Conservation (phyloP, 2,797 vertebrate species). For the Pseudomugil gertrudae region DNA sequence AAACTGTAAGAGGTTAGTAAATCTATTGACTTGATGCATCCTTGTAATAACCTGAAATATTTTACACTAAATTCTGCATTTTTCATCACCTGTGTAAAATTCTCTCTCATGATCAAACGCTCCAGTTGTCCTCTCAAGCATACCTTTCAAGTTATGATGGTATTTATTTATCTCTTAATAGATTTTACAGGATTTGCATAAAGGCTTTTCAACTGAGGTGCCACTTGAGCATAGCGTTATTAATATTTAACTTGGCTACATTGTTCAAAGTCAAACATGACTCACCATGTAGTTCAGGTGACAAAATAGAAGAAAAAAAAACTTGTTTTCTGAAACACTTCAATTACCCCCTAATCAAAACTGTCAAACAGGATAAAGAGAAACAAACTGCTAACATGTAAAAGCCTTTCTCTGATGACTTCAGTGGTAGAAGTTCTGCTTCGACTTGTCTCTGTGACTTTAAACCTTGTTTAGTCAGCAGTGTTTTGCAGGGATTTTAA, state of each 20-base stretch:
- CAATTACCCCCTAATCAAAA: slow-evolving; percentile 35
- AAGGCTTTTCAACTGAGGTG: background rate
- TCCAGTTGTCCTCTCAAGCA: slow-evolving; percentile 35
- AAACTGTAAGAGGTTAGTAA: slow-evolving; percentile 37
- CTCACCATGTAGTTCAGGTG: slow-evolving; percentile 4
- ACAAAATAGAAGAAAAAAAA: slow-evolving; percentile 18
- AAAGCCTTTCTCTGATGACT: slow-evolving; percentile 29
- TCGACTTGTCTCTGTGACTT: slow-evolving; percentile 35
- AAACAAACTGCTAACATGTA: slow-evolving; percentile 21
- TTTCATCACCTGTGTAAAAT: slow-evolving; percentile 20
- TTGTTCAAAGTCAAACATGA: slow-evolving; percentile 35
- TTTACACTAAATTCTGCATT: slow-evolving; percentile 34
- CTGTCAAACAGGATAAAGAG: slow-evolving; percentile 36
- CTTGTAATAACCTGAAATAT: slow-evolving; percentile 29
- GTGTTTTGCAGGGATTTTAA: slow-evolving; percentile 30
- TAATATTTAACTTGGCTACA: slow-evolving; percentile 51
- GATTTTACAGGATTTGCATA: slow-evolving; percentile 6
- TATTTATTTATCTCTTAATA: slow-evolving; percentile 1
- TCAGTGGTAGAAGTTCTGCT: slow-evolving; percentile 26
- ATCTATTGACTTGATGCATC: slow-evolving; percentile 17
- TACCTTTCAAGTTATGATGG: background rate
- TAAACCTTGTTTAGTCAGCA: slow-evolving; percentile 58
- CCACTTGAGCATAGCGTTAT: slow-evolving; percentile 27
- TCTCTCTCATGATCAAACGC: slow-evolving; percentile 5
- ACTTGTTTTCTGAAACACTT: slow-evolving; percentile 31